Conservation (phyloP, 2,888 invertebrate genomes). For the Caenorhabditis sp. region DNA sequence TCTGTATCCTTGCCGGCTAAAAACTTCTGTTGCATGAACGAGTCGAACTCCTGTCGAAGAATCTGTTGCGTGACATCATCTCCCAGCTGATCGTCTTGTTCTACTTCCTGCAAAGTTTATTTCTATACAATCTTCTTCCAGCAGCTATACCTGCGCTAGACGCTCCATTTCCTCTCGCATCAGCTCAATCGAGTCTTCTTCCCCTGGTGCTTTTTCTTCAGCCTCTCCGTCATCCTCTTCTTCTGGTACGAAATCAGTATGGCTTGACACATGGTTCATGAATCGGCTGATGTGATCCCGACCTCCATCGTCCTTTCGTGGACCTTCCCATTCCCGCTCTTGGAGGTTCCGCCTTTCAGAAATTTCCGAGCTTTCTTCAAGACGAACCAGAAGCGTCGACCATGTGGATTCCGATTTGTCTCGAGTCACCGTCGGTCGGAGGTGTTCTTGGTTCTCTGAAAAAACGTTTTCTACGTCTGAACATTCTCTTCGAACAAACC, state of each 20-base stretch:
- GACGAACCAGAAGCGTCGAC: constrained; percentile 73
- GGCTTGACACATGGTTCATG: constrained; percentile 61
- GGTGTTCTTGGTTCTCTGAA: constrained; percentile 72
- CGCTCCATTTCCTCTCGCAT: constrained; percentile 66
- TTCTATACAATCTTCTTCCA: not conserved
- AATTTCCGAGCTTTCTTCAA: constrained; percentile 74
- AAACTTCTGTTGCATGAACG: constrained; percentile 79
- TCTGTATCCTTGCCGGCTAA: constrained; percentile 76
- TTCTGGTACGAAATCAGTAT: constrained; percentile 60
- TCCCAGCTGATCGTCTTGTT: constrained; percentile 56
- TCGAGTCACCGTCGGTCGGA: constrained; percentile 77
- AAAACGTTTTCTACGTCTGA: not conserved
- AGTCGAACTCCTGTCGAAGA: constrained; percentile 75
- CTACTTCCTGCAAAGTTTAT: constrained; percentile 65
- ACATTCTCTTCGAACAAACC: no score
- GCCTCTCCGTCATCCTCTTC: constrained; percentile 59
- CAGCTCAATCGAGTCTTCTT: constrained; percentile 64
- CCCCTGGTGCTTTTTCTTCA: constrained; percentile 30
- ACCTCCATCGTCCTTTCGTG: constrained; percentile 28
- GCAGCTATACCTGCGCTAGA: constrained; percentile 10
- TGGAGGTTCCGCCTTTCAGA: constrained; percentile 73
- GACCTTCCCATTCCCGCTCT: constrained; percentile 69
- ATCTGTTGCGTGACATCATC: constrained; percentile 72
- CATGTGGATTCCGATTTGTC: constrained; percentile 65
- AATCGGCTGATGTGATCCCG: constrained; percentile 47